Evolutionary conservation across 2,113 vertebrate species (phyloP).

Genomic region (Lucifuga dentata): DNA sequence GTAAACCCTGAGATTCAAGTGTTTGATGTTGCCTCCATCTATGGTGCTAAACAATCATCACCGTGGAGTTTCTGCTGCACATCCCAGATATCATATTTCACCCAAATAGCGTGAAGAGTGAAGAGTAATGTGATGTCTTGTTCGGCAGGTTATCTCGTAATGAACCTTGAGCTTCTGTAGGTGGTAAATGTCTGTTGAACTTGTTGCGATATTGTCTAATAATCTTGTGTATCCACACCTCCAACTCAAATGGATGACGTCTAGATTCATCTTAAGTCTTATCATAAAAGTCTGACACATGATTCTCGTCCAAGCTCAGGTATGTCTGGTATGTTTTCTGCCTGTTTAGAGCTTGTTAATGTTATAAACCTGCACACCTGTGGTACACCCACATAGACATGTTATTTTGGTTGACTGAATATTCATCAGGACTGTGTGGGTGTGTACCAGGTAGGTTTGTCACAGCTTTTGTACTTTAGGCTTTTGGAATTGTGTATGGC

Average conservation of each 20-base stretch:
- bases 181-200: slow-evolving; percentile 1
- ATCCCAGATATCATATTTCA: too few relatives aligned
- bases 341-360: not conserved
- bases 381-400: too few relatives aligned
- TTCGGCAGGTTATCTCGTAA: slow-evolving; percentile 16
- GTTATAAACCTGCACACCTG: not conserved
- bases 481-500: too few relatives aligned
- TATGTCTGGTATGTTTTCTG: not conserved
- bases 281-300: not conserved
- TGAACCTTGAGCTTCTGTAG: slow-evolving; percentile 21
- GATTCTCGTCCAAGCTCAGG: not conserved
- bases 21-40: too few relatives aligned
- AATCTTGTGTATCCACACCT: slow-evolving; percentile 2
- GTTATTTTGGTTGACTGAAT: too few relatives aligned
- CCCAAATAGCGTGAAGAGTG: too few relatives aligned
- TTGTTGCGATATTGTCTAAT: not conserved
- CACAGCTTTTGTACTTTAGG: too few relatives aligned
- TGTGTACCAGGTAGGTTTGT: too few relatives aligned
- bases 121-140: not conserved
- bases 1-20: not conserved
- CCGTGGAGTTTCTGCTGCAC: too few relatives aligned
- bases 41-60: too few relatives aligned
- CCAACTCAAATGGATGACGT: not conserved
- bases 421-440: too few relatives aligned
- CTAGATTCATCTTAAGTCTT: not conserved